These are phyloP conservation scores for Cotesia congregata DNA, from an alignment of 2,888 invertebrate species.

Conservation along the genomic window DNA sequence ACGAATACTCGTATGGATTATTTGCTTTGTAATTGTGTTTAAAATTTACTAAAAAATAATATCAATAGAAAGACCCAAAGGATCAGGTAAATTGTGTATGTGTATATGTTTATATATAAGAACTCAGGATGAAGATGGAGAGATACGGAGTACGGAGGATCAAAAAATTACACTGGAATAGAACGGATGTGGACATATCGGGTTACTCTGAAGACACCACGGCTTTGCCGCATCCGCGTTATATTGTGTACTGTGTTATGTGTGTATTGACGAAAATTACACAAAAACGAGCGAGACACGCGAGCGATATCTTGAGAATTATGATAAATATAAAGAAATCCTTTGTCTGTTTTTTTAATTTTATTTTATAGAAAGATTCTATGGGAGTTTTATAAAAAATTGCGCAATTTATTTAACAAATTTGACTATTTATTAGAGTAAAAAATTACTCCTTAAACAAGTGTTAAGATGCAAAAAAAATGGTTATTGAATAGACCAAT, in stretches of 20 bases:
- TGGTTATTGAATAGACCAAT: not conserved
- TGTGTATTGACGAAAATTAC: slow-evolving; percentile 50
- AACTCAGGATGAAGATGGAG: not conserved
- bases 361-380: not conserved
- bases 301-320: slow-evolving; percentile 43
- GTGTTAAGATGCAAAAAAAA: too few relatives aligned
- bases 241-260: not conserved
- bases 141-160: slow-evolving; percentile 2
- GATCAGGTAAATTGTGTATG: too few relatives aligned
- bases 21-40: not conserved
- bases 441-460: too few relatives aligned
- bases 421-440: too few relatives aligned
- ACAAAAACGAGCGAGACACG: slow-evolving; percentile 49
- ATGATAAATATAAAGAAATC: slow-evolving; percentile 28
- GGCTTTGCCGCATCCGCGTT: slow-evolving; percentile 14
- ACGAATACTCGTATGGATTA: not conserved
- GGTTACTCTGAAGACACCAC: slow-evolving; percentile 37
- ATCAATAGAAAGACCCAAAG: slow-evolving; percentile 14
- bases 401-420: too few relatives aligned
- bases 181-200: slow-evolving; percentile 53
- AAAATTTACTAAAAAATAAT: not conserved
- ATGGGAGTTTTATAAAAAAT: not conserved
- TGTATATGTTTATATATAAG: not conserved
- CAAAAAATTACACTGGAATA: slow-evolving; percentile 17
- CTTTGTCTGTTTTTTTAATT: not conserved